Evolutionary conservation across 2,888 invertebrate species (phyloP).

Genomic region (Hanleya hanleyi): DNA sequence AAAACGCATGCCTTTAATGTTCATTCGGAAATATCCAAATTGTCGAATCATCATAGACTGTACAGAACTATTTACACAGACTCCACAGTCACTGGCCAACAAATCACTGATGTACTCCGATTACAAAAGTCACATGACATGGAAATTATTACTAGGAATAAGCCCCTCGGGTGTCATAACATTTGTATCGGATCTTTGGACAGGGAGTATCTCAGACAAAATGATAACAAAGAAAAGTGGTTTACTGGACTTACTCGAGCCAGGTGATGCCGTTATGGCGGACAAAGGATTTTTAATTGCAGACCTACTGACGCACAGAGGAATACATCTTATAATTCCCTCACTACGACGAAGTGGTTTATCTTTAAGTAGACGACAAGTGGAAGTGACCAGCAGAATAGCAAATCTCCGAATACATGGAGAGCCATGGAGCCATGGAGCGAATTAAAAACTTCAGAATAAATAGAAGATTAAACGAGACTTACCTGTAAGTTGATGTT

Average conservation of each 20-base stretch:
- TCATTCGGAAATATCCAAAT: constrained; percentile 27
- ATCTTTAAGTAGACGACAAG: constrained; percentile 19
- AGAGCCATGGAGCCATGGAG: constrained; percentile 18
- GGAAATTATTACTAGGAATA: constrained; percentile 34
- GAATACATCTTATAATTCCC: constrained; percentile 29
- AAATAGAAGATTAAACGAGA: no score
- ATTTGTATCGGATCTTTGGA: constrained; percentile 37
- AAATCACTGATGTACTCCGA: constrained; percentile 27
- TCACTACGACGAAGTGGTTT: constrained; percentile 24
- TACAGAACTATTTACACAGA: constrained; percentile 38
- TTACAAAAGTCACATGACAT: constrained; percentile 37
- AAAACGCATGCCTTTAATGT: constrained; percentile 27
- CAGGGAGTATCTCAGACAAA: constrained; percentile 37
- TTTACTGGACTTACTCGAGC: constrained; percentile 30
- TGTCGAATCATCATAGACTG: constrained; percentile 41
- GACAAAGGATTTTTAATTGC: constrained; percentile 39
- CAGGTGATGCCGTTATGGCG: constrained; percentile 41
- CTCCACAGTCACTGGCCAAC: constrained; percentile 21
- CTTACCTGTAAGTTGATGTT: no score
- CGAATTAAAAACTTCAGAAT: constrained; percentile 27
- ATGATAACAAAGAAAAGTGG: constrained; percentile 28
- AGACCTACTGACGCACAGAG: constrained; percentile 25
- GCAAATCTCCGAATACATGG: constrained; percentile 29
- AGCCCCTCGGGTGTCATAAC: constrained; percentile 32
- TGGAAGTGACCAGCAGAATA: constrained; percentile 22